Conservation (phyloP, 2,113 vertebrate genomes). For the Hippocampus comes region DNA sequence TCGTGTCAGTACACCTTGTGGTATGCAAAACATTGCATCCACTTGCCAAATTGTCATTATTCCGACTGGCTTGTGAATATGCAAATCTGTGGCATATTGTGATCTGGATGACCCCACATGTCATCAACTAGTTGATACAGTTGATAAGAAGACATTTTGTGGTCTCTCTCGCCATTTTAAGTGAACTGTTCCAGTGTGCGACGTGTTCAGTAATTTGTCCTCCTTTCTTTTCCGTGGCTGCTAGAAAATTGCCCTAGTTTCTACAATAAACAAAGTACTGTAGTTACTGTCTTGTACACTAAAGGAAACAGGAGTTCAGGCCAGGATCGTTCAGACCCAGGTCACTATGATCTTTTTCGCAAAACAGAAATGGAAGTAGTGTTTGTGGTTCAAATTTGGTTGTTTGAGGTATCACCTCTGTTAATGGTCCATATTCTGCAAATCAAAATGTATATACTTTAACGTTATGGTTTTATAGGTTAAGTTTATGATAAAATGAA, state of each 20-base stretch:
- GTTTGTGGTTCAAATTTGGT: no score
- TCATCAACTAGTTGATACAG: neutral
- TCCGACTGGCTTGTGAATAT: slow-evolving; percentile 40
- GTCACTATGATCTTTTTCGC: no score
- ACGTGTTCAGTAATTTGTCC: neutral
- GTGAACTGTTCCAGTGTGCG: neutral
- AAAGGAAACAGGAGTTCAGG: neutral
- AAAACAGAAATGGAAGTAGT: no score
- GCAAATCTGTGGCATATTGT: slow-evolving; percentile 36
- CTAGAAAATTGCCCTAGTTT: neutral
- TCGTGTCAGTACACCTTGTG: slow-evolving; percentile 1
- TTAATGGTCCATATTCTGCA: no score
- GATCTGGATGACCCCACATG: neutral
- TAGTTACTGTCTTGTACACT: neutral
- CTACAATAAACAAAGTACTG: neutral
- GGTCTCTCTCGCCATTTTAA: neutral
- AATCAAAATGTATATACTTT: no score
- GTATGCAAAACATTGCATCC: slow-evolving; percentile 41
- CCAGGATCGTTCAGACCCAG: neutral
- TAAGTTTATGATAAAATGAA: no score
- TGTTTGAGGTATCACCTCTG: no score
- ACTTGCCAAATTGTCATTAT: slow-evolving; percentile 9
- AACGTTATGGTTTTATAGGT: no score
- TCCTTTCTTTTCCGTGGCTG: neutral
- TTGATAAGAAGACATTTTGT: neutral